These are phyloP conservation scores for Apis laboriosa DNA, from an alignment of 1,140 invertebrate genomes.

Conservation along the genomic window DNA sequence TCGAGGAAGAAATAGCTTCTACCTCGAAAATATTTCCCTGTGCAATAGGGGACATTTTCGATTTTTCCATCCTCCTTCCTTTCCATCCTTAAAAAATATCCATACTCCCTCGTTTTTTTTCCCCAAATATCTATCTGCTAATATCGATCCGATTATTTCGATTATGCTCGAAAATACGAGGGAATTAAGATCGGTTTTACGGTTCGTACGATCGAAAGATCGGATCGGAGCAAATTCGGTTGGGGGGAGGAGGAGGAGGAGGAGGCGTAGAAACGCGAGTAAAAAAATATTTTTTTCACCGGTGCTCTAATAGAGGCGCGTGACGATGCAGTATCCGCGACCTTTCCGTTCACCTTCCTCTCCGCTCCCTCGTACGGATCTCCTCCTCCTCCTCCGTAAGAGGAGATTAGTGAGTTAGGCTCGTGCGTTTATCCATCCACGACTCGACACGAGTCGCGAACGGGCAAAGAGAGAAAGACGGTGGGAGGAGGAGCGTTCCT, in stretches of 20 bases:
- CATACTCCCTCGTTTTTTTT: too few relatives aligned
- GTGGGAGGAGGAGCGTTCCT: slow-evolving; percentile 35
- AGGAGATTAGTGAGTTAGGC: slow-evolving; percentile 11
- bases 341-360: slow-evolving; percentile 53
- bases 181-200: too few relatives aligned
- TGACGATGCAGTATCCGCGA: slow-evolving; percentile 72
- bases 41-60: background rate
- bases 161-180: background rate
- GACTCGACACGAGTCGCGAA: slow-evolving; percentile 9
- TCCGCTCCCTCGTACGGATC: background rate
- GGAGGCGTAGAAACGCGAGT: slow-evolving; percentile 39
- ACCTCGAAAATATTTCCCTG: slow-evolving; percentile 15
- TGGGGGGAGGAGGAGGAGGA: too few relatives aligned
- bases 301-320: slow-evolving; percentile 67
- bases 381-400: slow-evolving; percentile 3
- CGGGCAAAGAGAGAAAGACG: slow-evolving; percentile 11
- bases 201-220: background rate
- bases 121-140: too few relatives aligned
- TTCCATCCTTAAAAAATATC: background rate
- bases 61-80: background rate
- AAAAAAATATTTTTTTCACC: slow-evolving; percentile 40
- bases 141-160: too few relatives aligned
- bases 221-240: background rate
- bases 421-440: slow-evolving; percentile 36
- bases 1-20: slow-evolving; percentile 31